Evolutionary conservation across 2,888 invertebrate genomes (phyloP).

Genomic region (Macrophya alboannulata): DNA sequence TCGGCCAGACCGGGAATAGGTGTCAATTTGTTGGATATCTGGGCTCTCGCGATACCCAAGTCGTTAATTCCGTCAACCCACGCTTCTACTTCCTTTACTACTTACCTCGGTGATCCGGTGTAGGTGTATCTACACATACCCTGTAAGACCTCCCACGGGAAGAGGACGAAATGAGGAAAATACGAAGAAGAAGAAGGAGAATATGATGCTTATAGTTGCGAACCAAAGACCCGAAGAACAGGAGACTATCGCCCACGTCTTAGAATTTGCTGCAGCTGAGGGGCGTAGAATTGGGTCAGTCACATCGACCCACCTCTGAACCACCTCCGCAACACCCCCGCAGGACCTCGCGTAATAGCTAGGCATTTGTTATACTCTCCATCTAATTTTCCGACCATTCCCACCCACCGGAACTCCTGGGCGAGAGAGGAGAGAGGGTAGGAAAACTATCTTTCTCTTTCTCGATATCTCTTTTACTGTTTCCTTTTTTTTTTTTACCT

Average conservation of each 20-base stretch:
- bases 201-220: not conserved
- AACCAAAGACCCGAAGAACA: slow-evolving; percentile 31
- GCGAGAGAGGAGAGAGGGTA: not conserved
- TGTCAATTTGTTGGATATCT: slow-evolving; percentile 52
- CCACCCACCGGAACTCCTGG: slow-evolving; percentile 35
- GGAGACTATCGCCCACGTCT: slow-evolving; percentile 48
- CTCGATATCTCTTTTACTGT: too few relatives aligned
- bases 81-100: slow-evolving; percentile 27
- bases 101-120: not conserved
- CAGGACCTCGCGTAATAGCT: slow-evolving; percentile 53
- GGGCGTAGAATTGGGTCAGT: slow-evolving; percentile 52
- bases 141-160: slow-evolving; percentile 14
- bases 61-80: slow-evolving; percentile 52
- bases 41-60: slow-evolving; percentile 45
- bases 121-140: not conserved
- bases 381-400: slow-evolving; percentile 53
- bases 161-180: slow-evolving; percentile 2
- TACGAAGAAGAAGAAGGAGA: not conserved
- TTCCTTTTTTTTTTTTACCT: not conserved
- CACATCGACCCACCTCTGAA: slow-evolving; percentile 52
- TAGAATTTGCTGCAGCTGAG: slow-evolving; percentile 44
- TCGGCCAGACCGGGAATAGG: slow-evolving; percentile 44
- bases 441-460: slow-evolving; percentile 16
- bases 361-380: slow-evolving; percentile 55
- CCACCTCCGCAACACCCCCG: slow-evolving; percentile 40